phyloP scores from a whole-genome alignment of 2,113 vertebrate genomes.

The Centropus unirufus region DNA sequence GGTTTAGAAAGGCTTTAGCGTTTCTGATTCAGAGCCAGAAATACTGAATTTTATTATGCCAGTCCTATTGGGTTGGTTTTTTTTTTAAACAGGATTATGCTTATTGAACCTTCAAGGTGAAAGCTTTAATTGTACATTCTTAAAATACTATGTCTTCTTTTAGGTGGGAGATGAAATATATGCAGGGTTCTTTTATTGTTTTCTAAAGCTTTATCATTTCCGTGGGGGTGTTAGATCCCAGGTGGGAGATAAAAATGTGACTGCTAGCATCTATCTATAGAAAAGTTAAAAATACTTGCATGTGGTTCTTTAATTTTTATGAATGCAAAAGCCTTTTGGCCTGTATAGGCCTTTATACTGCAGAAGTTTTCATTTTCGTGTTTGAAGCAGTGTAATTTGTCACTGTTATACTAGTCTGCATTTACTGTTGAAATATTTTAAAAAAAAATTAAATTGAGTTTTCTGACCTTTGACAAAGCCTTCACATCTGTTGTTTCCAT shows the following conservation, averaged over 20 bases:
- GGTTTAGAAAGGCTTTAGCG: background rate
- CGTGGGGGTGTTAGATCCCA: background rate
- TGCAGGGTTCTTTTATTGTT: background rate
- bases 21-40: background rate
- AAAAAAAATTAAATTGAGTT: background rate
- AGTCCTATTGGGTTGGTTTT: background rate
- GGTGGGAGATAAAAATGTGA: background rate
- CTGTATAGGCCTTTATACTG: background rate
- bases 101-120: background rate
- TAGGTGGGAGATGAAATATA: background rate
- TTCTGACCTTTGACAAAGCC: background rate
- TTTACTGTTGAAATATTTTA: background rate
- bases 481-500: background rate
- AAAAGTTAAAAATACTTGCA: constrained; percentile 6
- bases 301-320: background rate
- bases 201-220: background rate
- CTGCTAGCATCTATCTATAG: background rate
- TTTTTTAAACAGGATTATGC: background rate
- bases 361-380: background rate
- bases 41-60: background rate
- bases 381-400: background rate
- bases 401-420: background rate
- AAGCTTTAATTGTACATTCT: constrained; percentile 16
- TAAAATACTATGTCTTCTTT: background rate
- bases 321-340: background rate